A percentile compares a stretch with the other conserved stretches of the same genome.
Conservation (phyloP, 2,797 vertebrate genomes). For the Platalea minor region DNA sequence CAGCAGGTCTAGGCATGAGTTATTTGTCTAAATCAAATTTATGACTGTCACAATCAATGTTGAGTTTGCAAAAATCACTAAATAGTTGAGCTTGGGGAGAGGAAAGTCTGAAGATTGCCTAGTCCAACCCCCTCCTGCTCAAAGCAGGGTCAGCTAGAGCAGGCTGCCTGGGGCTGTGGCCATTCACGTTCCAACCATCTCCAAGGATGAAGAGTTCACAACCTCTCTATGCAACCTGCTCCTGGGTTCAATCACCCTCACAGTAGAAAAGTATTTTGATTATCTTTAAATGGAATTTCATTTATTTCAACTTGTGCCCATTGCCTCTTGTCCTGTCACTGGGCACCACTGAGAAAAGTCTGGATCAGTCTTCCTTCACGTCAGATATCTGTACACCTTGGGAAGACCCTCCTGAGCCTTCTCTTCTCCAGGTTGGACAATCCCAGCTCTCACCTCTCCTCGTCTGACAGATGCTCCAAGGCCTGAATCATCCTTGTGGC, state of each 20-base stretch:
- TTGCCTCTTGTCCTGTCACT: neutral
- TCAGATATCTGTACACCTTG: neutral
- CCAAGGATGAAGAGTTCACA: neutral
- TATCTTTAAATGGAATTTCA: neutral
- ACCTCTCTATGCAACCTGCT: neutral
- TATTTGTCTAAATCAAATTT: neutral
- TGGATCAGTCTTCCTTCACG: neutral
- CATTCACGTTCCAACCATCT: neutral
- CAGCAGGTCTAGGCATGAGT: slow-evolving; percentile 21
- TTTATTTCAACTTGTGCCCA: neutral
- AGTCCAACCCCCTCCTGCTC: neutral
- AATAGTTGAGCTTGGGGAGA: neutral
- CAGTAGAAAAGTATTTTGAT: neutral
- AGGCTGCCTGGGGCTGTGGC: neutral
- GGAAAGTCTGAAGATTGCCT: neutral
- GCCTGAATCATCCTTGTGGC: neutral
- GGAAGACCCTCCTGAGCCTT: neutral
- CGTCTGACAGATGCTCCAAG: neutral
- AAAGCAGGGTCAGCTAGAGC: neutral
- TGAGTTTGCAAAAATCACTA: neutral
- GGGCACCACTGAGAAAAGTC: neutral
- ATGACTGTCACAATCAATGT: neutral
- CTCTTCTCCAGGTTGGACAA: neutral
- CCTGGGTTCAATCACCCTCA: neutral
- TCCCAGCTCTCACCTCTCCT: neutral